A percentile compares a stretch with the other conserved stretches of the same genome.
Conservation (phyloP, 2,888 invertebrate genomes). For the Sisyra terminalis region DNA sequence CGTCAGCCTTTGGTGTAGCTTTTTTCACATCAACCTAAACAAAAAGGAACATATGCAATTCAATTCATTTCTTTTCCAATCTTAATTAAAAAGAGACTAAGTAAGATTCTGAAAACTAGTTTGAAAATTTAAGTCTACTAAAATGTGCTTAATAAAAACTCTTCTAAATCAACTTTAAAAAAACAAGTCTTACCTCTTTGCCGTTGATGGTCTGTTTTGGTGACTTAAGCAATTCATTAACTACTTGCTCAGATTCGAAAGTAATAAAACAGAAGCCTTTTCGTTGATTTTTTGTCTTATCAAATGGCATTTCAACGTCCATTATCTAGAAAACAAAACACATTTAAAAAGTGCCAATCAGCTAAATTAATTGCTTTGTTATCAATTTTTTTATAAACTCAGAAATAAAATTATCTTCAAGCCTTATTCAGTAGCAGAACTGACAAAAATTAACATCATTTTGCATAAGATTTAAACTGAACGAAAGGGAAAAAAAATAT, state of each 20-base stretch:
- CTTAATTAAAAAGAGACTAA: background rate
- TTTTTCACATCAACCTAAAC: conserved; percentile 80
- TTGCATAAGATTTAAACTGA: background rate
- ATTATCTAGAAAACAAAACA: conserved; percentile 50
- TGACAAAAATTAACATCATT: conserved; percentile 14
- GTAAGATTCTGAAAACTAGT: too few relatives aligned
- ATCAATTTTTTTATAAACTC: conserved; percentile 17
- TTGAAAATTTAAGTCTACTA: too few relatives aligned
- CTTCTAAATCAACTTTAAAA: background rate
- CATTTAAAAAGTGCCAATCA: too few relatives aligned
- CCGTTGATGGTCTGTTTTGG: conserved; percentile 87
- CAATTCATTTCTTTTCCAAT: conserved; percentile 1
- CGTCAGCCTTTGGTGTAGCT: conserved; percentile 80
- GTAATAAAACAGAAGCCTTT: conserved; percentile 97
- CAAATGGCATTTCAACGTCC: conserved; percentile 93
- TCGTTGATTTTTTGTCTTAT: conserved; percentile 91
- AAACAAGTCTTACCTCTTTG: conserved; percentile 54
- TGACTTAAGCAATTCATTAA: conserved; percentile 78
- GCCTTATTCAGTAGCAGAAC: conserved; percentile 17
- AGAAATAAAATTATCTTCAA: conserved; percentile 11
- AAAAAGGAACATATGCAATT: conserved; percentile 11
- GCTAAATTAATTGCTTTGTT: too few relatives aligned
- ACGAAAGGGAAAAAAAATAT: conserved; percentile 26
- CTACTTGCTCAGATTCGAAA: conserved; percentile 89
- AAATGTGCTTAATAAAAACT: background rate